Conservation (phyloP, 1,140 invertebrate genomes). For the Hylaeus volcanicus region DNA sequence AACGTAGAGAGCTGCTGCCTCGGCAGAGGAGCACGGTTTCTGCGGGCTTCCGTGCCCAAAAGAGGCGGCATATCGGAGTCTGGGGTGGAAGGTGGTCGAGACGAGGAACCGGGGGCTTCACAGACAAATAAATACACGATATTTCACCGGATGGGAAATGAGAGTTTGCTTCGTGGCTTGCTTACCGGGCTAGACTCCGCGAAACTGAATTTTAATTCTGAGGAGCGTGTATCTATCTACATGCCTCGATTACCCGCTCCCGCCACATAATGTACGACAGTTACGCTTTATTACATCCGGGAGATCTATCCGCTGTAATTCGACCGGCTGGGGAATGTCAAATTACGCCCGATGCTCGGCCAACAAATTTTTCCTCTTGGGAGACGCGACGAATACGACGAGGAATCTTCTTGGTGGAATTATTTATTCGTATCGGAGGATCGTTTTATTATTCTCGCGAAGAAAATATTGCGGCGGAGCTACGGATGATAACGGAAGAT, state of each 20-base stretch:
- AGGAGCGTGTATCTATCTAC: slow-evolving; percentile 46
- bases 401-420: no score
- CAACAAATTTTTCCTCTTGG: background rate
- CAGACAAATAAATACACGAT: slow-evolving; percentile 77
- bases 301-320: slow-evolving; percentile 18
- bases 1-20: slow-evolving; percentile 74
- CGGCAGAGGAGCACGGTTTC: slow-evolving; percentile 65
- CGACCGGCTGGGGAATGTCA: background rate
- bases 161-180: slow-evolving; percentile 69
- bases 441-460: no score
- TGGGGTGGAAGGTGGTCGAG: slow-evolving; percentile 59
- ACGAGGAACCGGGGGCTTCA: slow-evolving; percentile 69
- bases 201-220: slow-evolving; percentile 74
- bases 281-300: slow-evolving; percentile 35
- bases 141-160: slow-evolving; percentile 75
- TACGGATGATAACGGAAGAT: no score
- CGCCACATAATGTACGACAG: slow-evolving; percentile 25
- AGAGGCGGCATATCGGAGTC: slow-evolving; percentile 63
- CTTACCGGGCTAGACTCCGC: slow-evolving; percentile 63
- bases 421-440: no score
- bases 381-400: no score
- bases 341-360: background rate
- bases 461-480: no score
- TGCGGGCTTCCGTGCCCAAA: slow-evolving; percentile 70
- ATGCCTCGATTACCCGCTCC: slow-evolving; percentile 53